Base-by-base conservation (phyloP, 2,113 vertebrate genomes). In the Leptodactylus fuscus region DNA sequence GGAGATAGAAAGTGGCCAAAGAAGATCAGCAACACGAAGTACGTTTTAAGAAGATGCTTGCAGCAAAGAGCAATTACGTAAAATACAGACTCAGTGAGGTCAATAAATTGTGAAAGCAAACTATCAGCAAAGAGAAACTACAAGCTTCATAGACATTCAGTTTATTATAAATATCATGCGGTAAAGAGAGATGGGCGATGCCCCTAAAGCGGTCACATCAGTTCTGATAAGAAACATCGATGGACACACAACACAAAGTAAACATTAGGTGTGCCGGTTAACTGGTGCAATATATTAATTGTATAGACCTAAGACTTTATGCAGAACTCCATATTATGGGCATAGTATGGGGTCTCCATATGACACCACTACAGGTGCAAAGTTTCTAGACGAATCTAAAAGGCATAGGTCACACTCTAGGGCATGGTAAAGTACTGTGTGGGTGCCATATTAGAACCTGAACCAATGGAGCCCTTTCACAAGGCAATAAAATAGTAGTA, bases 11-110 rank as follows among this genome's bases (percentile, higher is more conserved):
- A 81, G 75, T 86, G 90, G 83, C 20, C 5, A 29, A 90, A 90
- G 91, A 88, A 88, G 20, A 89, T 76, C 87, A 89, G 89, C 76
- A 86, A 86, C 48, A 87, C 48, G 7, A 34, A 24, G 24, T 60
- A 87, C 27, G 22, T 75, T 60, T 48, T 29, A 81, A 70, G 41
- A 15, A 80, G 41, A 67, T 36, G 69, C 69, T 81, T 27, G 85
- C 32, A 67, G 67, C 76, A 73, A 79, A 73, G 51, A 80, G 67
- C 16, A 11, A 51, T 62, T 13, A 15, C 20, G 6, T 62, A 78
- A 83, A 73, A 38, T 24, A 83, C 22, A 48, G 13, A 58, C 10
- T 20, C 11, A 4, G 36, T 75, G 70, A 65, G 16, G 24, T 62
- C n/a, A 46, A 32, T 18, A 60, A 7, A 58, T 85, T 44, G 48